These are phyloP conservation scores for Polypedilum pembai DNA, from an alignment of 1,140 invertebrate genomes.

Conservation along the genomic window DNA sequence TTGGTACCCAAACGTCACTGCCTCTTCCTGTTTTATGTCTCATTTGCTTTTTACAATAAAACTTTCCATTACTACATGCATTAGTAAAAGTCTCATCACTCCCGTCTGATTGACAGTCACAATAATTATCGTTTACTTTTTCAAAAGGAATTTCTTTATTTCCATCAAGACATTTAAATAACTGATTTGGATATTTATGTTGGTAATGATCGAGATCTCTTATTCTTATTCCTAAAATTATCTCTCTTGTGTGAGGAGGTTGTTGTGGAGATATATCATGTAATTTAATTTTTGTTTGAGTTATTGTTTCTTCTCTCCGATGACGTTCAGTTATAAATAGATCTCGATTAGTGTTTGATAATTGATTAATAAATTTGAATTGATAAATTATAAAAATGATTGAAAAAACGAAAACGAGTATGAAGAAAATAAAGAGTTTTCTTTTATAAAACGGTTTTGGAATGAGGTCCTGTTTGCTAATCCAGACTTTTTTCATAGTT, in stretches of 20 bases:
- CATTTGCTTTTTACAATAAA: constrained; percentile 62
- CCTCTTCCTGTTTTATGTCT: constrained; percentile 42
- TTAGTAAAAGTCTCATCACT: constrained; percentile 86
- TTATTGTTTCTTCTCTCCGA: neutral
- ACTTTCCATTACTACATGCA: constrained; percentile 74
- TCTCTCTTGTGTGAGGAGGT: constrained; percentile 28
- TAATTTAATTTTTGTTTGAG: neutral
- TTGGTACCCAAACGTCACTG: constrained; percentile 43
- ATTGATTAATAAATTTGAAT: constrained; percentile 41
- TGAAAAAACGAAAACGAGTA: constrained; percentile 39
- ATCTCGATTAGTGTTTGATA: constrained; percentile 35
- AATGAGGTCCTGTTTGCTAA: constrained; percentile 42
- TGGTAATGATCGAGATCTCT: constrained; percentile 43
- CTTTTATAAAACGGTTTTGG: constrained; percentile 44
- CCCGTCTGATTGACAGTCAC: constrained; percentile 76
- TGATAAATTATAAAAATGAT: constrained; percentile 42
- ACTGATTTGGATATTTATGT: constrained; percentile 37
- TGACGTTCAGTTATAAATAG: neutral
- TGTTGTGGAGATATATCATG: constrained; percentile 30
- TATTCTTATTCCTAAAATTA: constrained; percentile 38
- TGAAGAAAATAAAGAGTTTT: constrained; percentile 40
- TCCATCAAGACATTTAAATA: constrained; percentile 40
- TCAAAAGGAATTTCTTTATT: constrained; percentile 42
- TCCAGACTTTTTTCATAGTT: constrained; percentile 42
- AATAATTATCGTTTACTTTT: constrained; percentile 88